These are phyloP conservation scores for Aspiorhynchus laticeps DNA, from an alignment of 2,113 vertebrate genomes.

Conservation along the genomic window DNA sequence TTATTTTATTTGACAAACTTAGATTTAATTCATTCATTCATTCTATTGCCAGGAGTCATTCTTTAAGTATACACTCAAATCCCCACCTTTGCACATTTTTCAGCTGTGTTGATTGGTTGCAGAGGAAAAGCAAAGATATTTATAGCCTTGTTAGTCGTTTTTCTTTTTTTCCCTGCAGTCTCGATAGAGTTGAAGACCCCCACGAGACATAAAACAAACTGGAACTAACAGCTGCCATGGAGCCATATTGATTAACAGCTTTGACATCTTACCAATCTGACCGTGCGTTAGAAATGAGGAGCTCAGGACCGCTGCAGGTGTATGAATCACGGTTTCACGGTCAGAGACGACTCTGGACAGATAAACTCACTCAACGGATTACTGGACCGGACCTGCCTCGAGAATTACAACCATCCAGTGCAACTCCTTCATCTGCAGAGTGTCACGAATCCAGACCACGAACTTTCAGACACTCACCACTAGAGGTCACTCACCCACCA, in stretches of 20 bases:
- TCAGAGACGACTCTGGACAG: not conserved
- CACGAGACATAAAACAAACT: conserved; percentile 22
- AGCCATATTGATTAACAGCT: not conserved
- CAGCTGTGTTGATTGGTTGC: not conserved
- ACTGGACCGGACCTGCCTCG: conserved; percentile 93
- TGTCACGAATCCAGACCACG: too few relatives aligned
- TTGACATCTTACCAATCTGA: conserved; percentile 24
- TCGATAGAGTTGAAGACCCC: not conserved
- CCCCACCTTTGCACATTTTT: not conserved
- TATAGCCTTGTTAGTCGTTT: not conserved
- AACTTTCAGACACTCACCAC: too few relatives aligned
- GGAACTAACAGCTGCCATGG: conserved; percentile 5
- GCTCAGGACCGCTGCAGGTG: not conserved
- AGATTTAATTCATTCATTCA: too few relatives aligned
- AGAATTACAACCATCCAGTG: conserved; percentile 94
- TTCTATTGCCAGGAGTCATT: not conserved
- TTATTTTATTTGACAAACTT: too few relatives aligned
- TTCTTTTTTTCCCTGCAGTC: not conserved
- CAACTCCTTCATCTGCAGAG: conserved; percentile 93
- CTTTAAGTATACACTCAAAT: not conserved
- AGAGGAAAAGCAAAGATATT: conserved; percentile 2
- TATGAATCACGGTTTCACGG: conserved; percentile 4
- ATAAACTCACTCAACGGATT: conserved; percentile 93
- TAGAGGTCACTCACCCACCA: too few relatives aligned
- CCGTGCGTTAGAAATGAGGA: not conserved